These are phyloP conservation scores for Pardalotus punctatus DNA, from an alignment of 2,113 vertebrate genomes.

Conservation along the genomic window DNA sequence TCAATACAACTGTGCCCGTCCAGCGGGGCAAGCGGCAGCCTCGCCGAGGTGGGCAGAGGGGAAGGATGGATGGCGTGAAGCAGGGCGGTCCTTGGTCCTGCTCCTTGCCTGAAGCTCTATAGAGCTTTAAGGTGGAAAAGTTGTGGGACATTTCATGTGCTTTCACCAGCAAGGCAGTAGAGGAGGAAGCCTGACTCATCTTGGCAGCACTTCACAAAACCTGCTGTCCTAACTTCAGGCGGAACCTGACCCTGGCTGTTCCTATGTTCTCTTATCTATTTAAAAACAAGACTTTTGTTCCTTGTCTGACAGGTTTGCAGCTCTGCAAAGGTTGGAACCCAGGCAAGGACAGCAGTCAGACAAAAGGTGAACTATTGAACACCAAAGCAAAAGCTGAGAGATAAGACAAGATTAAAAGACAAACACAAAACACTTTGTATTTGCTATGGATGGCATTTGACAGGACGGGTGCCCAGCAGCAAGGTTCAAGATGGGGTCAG, in stretches of 20 bases:
- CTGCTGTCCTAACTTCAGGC: background rate
- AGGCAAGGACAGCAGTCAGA: background rate
- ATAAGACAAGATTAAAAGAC: background rate
- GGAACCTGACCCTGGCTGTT: background rate
- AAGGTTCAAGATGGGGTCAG: background rate
- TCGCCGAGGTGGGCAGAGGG: accelerated
- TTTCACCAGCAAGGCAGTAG: background rate
- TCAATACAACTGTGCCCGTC: background rate
- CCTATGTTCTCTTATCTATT: background rate
- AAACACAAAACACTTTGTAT: background rate
- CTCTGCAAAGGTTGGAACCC: background rate
- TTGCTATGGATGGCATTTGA: background rate
- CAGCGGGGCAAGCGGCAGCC: background rate
- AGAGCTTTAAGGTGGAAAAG: background rate
- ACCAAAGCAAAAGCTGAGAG: background rate
- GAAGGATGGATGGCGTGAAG: background rate
- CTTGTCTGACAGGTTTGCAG: conserved; percentile 9
- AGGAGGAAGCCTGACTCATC: background rate
- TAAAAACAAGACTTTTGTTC: background rate
- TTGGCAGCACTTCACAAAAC: background rate
- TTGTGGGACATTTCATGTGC: background rate
- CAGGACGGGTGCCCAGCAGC: background rate
- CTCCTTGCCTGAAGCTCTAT: background rate
- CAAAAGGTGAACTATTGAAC: conserved; percentile 16
- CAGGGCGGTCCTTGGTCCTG: background rate